Evolutionary conservation across 2,888 invertebrate genomes (phyloP).

Genomic region (Ophion obscuratus): DNA sequence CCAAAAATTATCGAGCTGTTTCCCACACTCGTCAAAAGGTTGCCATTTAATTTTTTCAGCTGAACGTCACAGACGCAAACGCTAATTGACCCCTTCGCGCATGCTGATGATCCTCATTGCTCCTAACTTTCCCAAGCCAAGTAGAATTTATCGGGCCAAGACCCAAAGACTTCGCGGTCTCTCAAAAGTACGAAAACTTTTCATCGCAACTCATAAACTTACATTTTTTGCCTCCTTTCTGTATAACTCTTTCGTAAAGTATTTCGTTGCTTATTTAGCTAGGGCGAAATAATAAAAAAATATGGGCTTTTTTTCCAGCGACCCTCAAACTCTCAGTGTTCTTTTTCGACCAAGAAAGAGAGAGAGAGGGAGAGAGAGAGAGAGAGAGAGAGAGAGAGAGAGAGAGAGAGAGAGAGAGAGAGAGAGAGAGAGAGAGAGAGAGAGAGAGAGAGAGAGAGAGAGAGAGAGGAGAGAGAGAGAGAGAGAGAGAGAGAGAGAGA

Average conservation of each 20-base stretch:
- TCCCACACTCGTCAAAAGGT: too few relatives aligned
- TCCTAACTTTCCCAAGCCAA: not conserved
- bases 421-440: too few relatives aligned
- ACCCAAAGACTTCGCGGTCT: not conserved
- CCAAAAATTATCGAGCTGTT: too few relatives aligned
- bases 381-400: not conserved
- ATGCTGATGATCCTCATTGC: not conserved
- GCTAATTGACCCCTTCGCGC: too few relatives aligned
- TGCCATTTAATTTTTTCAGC: too few relatives aligned
- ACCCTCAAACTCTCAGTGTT: not conserved
- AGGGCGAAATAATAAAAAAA: constrained; percentile 8
- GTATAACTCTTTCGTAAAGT: not conserved
- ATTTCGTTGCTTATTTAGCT: constrained; percentile 26
- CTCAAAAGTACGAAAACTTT: constrained; percentile 2
- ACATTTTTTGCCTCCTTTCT: not conserved
- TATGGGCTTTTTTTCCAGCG: not conserved
- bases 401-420: not conserved
- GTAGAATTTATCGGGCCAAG: not conserved
- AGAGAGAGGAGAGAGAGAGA: too few relatives aligned
- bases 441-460: not conserved
- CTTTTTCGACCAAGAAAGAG: not conserved
- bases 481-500: too few relatives aligned
- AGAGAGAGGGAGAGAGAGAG: not conserved
- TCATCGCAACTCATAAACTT: not conserved
- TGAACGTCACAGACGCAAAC: too few relatives aligned